Base-by-base conservation (phyloP, 1,140 invertebrate species). In the Drosophila guanche region DNA sequence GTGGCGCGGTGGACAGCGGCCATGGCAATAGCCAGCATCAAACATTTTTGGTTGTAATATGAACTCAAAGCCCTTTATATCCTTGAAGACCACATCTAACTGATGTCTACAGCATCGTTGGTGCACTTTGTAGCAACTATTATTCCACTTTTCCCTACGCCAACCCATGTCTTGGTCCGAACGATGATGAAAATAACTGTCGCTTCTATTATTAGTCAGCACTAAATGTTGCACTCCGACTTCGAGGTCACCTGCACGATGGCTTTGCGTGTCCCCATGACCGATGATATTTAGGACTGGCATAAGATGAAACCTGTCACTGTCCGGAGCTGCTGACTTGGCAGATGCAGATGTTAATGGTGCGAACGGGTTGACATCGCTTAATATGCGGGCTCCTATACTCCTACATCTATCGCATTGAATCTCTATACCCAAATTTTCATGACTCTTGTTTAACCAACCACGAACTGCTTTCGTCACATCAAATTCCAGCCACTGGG, bases 21-120 rank as follows among this genome's bases (percentile, higher is more conserved):
- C 95, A 51, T 94, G 93, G 80, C 95, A 96, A 66, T 93, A 95
- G 12, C 95, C 95, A 2, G 95, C 95, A 78, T 96, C 95, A 78
- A 96, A 96, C 20, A 91, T 92, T 76, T 94, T 94, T 8, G 95
- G 95, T 61, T 95, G 93, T 7, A 95, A 92, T 40, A 96, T 95
- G 66, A 94, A 95, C 60, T 94, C 93, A 90, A 95, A 95, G 5
- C 94, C 94, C 55, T 93, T 92, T 14, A 96, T 91, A n/a, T 95
- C 93, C 53, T 93, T 93, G 75, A 96, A 95, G 22, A 92, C 92
- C 2, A 96, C 94, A 27, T 92, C 92, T 92, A 95, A 93, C 22
- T 93, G 91, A 86, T 95, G 94, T 25, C 95, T 91, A 73, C 95
- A 95, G 74, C 95, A 96, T 37, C 93, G 93, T 70, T 93, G 93